These are phyloP conservation scores for Sphaeridia pumilis DNA, from an alignment of 2,888 invertebrate species.

Conservation along the genomic window DNA sequence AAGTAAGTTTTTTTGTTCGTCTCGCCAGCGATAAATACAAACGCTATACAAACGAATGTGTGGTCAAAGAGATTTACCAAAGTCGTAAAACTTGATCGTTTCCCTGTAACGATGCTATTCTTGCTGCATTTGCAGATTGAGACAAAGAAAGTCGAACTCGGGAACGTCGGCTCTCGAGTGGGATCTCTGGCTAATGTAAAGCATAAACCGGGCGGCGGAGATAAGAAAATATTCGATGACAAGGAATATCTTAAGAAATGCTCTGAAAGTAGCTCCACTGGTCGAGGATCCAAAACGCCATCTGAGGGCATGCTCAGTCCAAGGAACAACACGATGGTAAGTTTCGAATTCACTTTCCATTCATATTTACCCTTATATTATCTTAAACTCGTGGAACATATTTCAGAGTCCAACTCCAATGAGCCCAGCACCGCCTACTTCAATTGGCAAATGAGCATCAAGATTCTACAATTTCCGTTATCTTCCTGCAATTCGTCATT, in stretches of 20 bases:
- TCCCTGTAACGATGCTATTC: too few relatives aligned
- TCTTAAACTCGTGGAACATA: too few relatives aligned
- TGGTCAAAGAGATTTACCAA: too few relatives aligned
- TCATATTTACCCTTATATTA: too few relatives aligned
- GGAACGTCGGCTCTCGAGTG: slow-evolving; percentile 48
- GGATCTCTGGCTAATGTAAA: slow-evolving; percentile 83
- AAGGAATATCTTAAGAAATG: slow-evolving; percentile 75
- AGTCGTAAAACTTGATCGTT: too few relatives aligned
- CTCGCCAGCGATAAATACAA: too few relatives aligned
- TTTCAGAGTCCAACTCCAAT: slow-evolving; percentile 7
- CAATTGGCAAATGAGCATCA: too few relatives aligned
- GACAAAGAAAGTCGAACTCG: slow-evolving; percentile 76
- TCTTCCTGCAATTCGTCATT: too few relatives aligned
- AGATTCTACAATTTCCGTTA: too few relatives aligned
- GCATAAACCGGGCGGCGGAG: slow-evolving; percentile 85
- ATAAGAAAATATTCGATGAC: slow-evolving; percentile 86
- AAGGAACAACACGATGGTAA: too few relatives aligned
- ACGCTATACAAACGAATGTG: too few relatives aligned
- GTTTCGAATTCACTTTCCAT: too few relatives aligned
- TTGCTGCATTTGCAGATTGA: slow-evolving; percentile 69
- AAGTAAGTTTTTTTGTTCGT: slow-evolving; percentile 52
- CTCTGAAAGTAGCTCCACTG: slow-evolving; percentile 4
- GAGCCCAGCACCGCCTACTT: slow-evolving; percentile 13
- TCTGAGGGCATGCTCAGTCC: slow-evolving; percentile 12
- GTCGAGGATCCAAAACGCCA: slow-evolving; percentile 13